Base-by-base conservation (phyloP, 1,140 invertebrate species). In the Diabrotica undecimpunctata region DNA sequence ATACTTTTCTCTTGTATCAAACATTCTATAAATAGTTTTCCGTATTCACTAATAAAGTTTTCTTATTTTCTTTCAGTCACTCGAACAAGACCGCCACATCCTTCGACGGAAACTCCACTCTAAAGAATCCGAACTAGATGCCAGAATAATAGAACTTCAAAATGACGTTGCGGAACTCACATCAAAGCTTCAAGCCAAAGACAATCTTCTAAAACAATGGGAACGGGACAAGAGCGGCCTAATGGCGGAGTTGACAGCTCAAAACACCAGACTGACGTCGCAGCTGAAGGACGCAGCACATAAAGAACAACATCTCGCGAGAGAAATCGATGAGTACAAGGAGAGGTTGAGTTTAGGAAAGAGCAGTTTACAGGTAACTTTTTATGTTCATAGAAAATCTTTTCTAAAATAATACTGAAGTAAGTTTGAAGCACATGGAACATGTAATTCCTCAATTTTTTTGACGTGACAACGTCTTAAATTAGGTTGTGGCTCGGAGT, bases 51-150 rank as follows among this genome's bases (percentile, higher is more conserved):
- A 25, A 25, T 25, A 25, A 25, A 25, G 1, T 2, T 25, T 25
- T 25, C 4, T 25, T 25, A n/a, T n/a, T 25, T 25, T 25, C 25
- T 79, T 83, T 12, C 83, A 98, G 95, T 87, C 90, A 76, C 84
- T 97, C 77, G 94, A 97, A 81, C 95, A 97, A 81, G 94, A 97
- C 79, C 91, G 94, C 71, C 92, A 97, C 79, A 83, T 91, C 9
- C 82, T 97, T 8, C 83, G 91, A 54, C 84, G 94, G 41, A 91
- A 92, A 74, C 79, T 97, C 70, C 90, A 93, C 61, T 88, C 91
- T 10, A 86, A 89, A 9, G 89, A 93, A 78, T 89, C 91, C 11
- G 95, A 98, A 78, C 94, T 92, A 76, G 95, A 97, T 70, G 88
- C 91, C n/a, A 84, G 90, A 60, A 83, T 95, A 9, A 78, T 90